Evolutionary conservation across 2,888 invertebrate species (phyloP).

Genomic region (Tachina grossa): DNA sequence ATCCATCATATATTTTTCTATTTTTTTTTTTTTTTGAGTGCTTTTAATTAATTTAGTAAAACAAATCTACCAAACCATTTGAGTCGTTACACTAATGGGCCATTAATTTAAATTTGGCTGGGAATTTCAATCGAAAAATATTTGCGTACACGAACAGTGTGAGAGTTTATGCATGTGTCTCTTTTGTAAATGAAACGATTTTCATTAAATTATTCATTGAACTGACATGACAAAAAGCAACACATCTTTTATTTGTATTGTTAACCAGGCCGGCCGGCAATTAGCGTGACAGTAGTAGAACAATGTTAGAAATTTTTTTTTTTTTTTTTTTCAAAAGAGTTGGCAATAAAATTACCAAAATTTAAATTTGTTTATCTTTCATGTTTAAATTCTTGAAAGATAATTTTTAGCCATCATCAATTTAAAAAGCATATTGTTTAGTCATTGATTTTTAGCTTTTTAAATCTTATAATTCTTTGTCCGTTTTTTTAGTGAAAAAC

Average conservation of each 20-base stretch:
- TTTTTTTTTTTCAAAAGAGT: neutral
- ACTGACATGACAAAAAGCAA: conserved; percentile 53
- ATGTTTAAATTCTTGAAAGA: too few relatives aligned
- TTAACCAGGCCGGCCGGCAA: conserved; percentile 55
- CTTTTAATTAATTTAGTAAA: neutral
- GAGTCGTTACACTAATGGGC: conserved; percentile 49
- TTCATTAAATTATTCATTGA: conserved; percentile 60
- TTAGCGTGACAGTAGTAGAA: conserved; percentile 60
- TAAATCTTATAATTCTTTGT: neutral
- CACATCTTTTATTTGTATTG: conserved; percentile 34
- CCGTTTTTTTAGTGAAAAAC: neutral
- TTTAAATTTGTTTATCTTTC: too few relatives aligned
- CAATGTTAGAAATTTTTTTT: neutral
- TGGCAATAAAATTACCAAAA: too few relatives aligned
- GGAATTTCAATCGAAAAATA: neutral
- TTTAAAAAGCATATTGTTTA: neutral
- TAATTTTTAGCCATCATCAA: too few relatives aligned
- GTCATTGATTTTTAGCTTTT: neutral
- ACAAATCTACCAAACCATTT: conserved; percentile 11
- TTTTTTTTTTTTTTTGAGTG: neutral
- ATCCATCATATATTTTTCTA: conserved; percentile 21
- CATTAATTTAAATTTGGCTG: conserved; percentile 42
- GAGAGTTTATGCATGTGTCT: neutral
- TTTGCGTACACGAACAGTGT: conserved; percentile 15
- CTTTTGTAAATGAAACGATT: neutral